Evolutionary conservation across 2,113 vertebrate genomes (phyloP).

Genomic region (Phylloscopus trochiloides): DNA sequence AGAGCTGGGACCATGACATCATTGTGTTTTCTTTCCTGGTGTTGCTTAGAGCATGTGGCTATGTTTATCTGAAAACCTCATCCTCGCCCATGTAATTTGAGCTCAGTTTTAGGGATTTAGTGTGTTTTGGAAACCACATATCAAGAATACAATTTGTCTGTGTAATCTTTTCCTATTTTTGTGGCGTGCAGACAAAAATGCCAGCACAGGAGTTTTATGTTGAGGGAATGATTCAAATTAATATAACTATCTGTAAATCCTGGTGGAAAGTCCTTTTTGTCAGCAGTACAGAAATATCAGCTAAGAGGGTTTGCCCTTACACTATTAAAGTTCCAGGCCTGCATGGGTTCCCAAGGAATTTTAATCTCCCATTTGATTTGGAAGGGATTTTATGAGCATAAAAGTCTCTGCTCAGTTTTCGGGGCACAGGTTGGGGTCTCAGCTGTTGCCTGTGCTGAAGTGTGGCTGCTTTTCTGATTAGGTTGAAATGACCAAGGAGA

Average conservation of each 20-base stretch:
- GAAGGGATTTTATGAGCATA: not conserved
- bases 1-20: not conserved
- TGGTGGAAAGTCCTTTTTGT: not conserved
- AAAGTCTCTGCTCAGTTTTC: not conserved
- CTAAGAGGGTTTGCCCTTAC: not conserved
- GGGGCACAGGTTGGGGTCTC: rapidly evolving
- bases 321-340: not conserved
- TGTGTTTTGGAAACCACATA: constrained; percentile 7
- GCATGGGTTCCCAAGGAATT: not conserved
- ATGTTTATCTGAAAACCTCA: constrained; percentile 50
- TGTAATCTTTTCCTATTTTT: not conserved
- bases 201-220: not conserved
- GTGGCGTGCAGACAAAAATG: not conserved
- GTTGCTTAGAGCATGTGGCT: not conserved
- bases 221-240: not conserved
- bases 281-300: not conserved
- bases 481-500: not conserved
- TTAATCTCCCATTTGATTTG: constrained; percentile 7
- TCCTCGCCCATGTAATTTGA: not conserved
- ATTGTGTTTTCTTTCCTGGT: constrained; percentile 7
- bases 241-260: not conserved
- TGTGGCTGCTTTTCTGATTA: not conserved
- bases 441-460: not conserved
- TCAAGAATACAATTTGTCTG: not conserved
- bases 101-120: constrained; percentile 11